phyloP scores from a whole-genome alignment of 2,113 vertebrate species.

The Illadopsis cleaveri region DNA sequence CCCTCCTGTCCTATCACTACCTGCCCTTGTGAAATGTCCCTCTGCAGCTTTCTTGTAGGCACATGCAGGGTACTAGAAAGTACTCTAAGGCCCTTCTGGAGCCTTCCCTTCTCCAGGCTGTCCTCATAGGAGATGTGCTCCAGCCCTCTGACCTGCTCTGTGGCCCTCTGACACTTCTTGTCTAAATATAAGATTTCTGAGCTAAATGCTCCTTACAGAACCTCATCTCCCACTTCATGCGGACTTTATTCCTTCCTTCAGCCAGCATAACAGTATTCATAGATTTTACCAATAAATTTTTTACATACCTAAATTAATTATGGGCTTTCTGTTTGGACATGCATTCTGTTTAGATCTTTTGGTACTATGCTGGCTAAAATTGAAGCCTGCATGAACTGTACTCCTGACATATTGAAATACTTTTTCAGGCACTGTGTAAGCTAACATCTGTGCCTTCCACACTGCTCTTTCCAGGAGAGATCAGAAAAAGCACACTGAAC shows the following conservation, averaged over 20 bases:
- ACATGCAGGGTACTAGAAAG: background rate
- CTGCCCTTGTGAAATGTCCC: background rate
- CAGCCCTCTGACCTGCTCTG: background rate
- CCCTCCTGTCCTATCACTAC: too few relatives aligned
- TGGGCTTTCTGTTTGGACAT: background rate
- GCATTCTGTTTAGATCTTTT: background rate
- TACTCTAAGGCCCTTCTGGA: background rate
- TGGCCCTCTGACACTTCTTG: background rate
- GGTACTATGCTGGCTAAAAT: background rate
- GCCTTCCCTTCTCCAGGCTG: background rate
- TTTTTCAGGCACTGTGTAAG: background rate
- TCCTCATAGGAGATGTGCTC: background rate
- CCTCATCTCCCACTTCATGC: background rate
- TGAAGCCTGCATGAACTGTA: background rate
- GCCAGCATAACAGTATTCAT: background rate
- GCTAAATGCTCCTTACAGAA: background rate
- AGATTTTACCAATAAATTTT: background rate
- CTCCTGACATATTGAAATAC: background rate
- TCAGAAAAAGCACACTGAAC: background rate
- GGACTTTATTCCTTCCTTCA: background rate
- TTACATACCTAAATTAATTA: background rate
- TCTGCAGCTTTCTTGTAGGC: background rate
- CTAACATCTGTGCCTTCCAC: background rate
- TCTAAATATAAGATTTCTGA: background rate
- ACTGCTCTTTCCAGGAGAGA: background rate